Base-by-base conservation (phyloP, 2,888 invertebrate genomes). In the Eurytoma adleriae region DNA sequence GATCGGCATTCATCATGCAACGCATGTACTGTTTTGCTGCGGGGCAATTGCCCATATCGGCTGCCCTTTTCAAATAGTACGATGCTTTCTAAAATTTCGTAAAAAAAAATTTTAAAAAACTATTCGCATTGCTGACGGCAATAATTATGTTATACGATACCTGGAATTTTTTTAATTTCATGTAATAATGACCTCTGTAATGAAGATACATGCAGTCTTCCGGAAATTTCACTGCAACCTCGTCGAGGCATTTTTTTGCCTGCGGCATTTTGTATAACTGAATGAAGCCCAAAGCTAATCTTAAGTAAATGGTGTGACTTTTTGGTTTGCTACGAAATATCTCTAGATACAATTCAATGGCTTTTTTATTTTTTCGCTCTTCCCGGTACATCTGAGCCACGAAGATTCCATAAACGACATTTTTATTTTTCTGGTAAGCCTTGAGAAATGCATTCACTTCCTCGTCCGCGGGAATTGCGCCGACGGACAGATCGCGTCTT, bases 331-430 rank as follows among this genome's bases (percentile, higher is more conserved):
- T 50, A 1, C 16, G 4, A 27, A 20, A 70, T n/a, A 81, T 54
- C 14, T 74, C n/a, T 10, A 74, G n/a, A 24, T 81, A 81, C 20
- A 81, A 64, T 13, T 27, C n/a, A 0, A 74, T 10, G 3, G 78
- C 73, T n/a, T 64, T n/a, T 2, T 0, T 0, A 13, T 61, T 18
- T 0, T 16, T 4, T 40, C 57, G 48, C 14, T 27, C 1, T n/a
- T 81, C 80, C 0, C 80, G 50, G 24, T 66, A 77, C 69, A 74
- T 74, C n/a, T 81, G 81, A 1, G 78, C 78, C 2, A 78, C 52
- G 52, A 73, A 81, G 3, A 74, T 57, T 1, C 78, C 73, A 24
- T 62, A 78, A 3, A 70, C 40, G 7, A 7, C n/a, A 50, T 74
- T 78, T 10, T 66, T 62, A 0, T 64, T 57, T 12, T 24, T 64